These are phyloP conservation scores for Stegostoma tigrinum DNA, from an alignment of 2,113 vertebrate species.

Conservation along the genomic window DNA sequence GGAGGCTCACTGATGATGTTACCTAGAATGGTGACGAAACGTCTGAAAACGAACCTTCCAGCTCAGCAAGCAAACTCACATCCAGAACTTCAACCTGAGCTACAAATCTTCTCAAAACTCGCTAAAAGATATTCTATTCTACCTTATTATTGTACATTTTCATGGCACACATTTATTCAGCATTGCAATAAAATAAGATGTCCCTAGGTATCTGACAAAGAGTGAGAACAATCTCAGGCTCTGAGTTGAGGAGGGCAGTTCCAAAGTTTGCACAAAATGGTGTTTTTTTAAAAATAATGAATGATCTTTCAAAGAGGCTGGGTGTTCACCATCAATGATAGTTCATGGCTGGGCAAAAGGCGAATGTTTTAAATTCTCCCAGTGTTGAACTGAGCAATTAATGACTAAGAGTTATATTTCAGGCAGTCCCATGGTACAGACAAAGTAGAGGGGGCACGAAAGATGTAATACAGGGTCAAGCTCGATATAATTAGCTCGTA, in stretches of 20 bases:
- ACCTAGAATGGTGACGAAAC: no score
- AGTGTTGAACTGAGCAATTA: neutral
- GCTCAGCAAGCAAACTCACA: no score
- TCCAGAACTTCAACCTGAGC: no score
- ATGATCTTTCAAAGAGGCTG: neutral
- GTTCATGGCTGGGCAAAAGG: neutral
- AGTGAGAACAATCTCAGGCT: neutral
- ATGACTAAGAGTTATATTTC: neutral
- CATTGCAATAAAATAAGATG: neutral
- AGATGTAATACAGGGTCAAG: neutral
- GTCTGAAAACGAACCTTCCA: no score
- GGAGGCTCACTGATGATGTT: no score
- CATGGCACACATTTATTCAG: neutral
- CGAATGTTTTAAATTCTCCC: neutral
- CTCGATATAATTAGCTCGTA: neutral
- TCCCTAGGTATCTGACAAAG: neutral
- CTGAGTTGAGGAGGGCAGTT: neutral
- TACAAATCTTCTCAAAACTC: no score
- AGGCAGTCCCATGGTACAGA: neutral
- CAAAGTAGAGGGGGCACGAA: neutral
- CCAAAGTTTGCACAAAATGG: neutral
- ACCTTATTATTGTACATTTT: neutral
- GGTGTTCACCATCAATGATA: neutral
- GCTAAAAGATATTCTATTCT: no score
- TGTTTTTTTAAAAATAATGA: neutral